Base-by-base conservation (phyloP, 2,797 vertebrate species). In the Huso huso region DNA sequence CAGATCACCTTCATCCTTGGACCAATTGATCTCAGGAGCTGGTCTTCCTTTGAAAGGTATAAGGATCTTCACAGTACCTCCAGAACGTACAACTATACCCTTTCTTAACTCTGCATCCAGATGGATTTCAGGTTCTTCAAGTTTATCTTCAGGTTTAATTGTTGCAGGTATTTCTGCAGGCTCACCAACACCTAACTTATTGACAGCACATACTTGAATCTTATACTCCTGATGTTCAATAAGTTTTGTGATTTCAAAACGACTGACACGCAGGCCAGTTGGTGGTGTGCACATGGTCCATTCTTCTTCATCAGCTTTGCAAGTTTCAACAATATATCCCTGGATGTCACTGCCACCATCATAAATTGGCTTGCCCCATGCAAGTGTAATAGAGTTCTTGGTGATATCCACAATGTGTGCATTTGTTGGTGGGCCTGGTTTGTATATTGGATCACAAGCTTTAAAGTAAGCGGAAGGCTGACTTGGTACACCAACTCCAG, bases 41-140 rank as follows among this genome's bases (percentile, higher is more conserved):
- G 97, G 97, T 75, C 95, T 93, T 71, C 96, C 97, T 77, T 92
- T 97, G 78, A 99, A 98, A 71, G 95, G 95, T 83, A 97, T 84
- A 71, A 93, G 85, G 73, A 99, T 95, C 83, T 90, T 92, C 69
- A 93, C 89, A 79, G 95, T 96, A n/a, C 88, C 92, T 53, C 96
- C 93, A 69, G 96, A 94, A 88, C 95, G 95, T 69, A 98, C 81
- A 60, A 84, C 74, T 62, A 99, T 93, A 48, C 95, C 95, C 79
- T 98, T 99, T 67, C 96, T 93, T 74, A 99, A 82, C 73, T 99
- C 96, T 75, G 96, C 97, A 79, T 97, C 91, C 72, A 99, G 89
- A 65, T 91, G 91, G 73, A 99, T 95, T 86, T 95, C 87, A 70
- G 96, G 95, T 70, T 88, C 86, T 71, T 98, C 94, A 52, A 93